Conservation (phyloP, 2,797 vertebrate genomes). For the Stomatorhinus walkeri region DNA sequence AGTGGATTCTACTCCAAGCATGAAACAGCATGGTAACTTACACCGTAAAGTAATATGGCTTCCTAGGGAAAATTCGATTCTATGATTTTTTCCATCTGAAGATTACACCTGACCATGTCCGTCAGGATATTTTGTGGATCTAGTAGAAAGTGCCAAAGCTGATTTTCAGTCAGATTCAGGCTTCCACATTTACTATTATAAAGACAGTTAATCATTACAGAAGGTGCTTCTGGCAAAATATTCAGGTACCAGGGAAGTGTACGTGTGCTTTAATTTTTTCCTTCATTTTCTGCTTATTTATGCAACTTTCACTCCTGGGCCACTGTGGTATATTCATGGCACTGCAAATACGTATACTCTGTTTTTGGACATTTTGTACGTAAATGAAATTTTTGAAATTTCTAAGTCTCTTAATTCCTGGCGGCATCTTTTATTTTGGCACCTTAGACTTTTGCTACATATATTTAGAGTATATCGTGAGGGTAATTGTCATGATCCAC, state of each 20-base stretch:
- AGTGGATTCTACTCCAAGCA: neutral
- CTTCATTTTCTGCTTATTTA: neutral
- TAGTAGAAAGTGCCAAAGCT: neutral
- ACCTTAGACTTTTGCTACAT: neutral
- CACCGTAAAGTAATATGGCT: neutral
- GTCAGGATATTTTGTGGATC: neutral
- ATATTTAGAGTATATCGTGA: neutral
- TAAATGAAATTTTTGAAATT: neutral
- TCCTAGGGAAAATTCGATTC: neutral
- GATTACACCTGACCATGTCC: neutral
- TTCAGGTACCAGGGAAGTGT: neutral
- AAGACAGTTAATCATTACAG: neutral
- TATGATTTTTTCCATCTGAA: neutral
- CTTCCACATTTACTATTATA: neutral
- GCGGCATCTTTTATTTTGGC: neutral
- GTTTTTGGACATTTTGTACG: neutral
- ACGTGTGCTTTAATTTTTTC: neutral
- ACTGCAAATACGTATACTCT: neutral
- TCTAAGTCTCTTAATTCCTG: neutral
- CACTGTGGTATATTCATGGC: neutral
- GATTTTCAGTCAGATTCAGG: neutral
- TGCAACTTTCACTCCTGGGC: neutral
- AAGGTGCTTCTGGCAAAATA: neutral
- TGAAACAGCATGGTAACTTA: conserved; percentile 1
- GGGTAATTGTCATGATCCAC: neutral